phyloP scores from a whole-genome alignment of 1,140 invertebrate species.

The Trichonephila clavata region DNA sequence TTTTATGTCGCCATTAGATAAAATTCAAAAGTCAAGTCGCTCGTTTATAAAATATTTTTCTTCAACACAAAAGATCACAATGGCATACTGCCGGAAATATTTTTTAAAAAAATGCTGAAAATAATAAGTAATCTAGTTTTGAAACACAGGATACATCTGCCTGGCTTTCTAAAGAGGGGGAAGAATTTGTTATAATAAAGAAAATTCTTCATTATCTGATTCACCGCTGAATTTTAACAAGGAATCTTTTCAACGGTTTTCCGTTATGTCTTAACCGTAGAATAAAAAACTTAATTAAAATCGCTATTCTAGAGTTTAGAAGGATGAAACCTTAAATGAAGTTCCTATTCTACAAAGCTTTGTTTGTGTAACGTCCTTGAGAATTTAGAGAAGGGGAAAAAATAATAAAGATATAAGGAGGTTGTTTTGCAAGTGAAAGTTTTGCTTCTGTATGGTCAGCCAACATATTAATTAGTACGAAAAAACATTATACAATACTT shows the following conservation, averaged over 20 bases:
- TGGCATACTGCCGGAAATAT: neutral
- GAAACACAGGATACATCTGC: neutral
- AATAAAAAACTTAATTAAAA: slow-evolving; percentile 44
- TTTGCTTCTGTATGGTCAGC: neutral
- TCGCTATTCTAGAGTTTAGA: slow-evolving; percentile 30
- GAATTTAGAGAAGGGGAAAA: neutral
- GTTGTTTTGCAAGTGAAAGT: slow-evolving; percentile 27
- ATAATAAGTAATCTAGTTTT: neutral
- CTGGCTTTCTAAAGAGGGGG: neutral
- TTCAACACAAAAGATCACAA: slow-evolving; percentile 1
- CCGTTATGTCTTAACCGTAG: neutral
- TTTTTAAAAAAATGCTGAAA: neutral
- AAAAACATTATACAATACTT: neutral
- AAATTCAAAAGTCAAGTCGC: slow-evolving; percentile 28
- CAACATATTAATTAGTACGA: neutral
- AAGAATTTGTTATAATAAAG: slow-evolving; percentile 13
- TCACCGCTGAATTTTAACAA: slow-evolving; percentile 48
- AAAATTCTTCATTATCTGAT: slow-evolving; percentile 56
- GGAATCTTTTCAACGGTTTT: slow-evolving; percentile 19
- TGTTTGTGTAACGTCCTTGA: slow-evolving; percentile 47
- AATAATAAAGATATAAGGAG: slow-evolving; percentile 27
- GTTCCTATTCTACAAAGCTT: slow-evolving; percentile 20
- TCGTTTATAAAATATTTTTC: slow-evolving; percentile 21
- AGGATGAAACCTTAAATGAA: slow-evolving; percentile 47
- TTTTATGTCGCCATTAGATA: slow-evolving; percentile 33